These are phyloP conservation scores for Cryptotis parvus DNA, from an alignment of 2,113 vertebrate species.

Conservation along the genomic window DNA sequence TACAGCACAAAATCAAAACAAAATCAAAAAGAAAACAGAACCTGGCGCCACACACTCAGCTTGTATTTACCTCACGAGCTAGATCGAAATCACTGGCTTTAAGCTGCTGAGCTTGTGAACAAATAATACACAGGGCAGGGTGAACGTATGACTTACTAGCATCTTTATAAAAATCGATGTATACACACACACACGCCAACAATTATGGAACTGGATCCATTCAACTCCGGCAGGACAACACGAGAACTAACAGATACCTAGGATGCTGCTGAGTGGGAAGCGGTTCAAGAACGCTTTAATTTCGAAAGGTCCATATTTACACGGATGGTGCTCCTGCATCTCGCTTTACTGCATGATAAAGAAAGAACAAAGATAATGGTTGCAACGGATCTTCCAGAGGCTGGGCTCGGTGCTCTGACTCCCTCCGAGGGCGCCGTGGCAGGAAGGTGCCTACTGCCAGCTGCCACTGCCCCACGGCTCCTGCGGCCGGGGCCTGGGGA, in stretches of 20 bases:
- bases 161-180: slow-evolving; percentile 93
- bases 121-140: slow-evolving; percentile 92
- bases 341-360: slow-evolving; percentile 85
- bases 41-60: slow-evolving; percentile 86
- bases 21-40: slow-evolving; percentile 44
- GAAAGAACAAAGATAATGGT: slow-evolving; percentile 94
- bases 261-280: slow-evolving; percentile 84
- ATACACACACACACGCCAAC: slow-evolving; percentile 90
- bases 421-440: too few relatives aligned
- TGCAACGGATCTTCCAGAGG: slow-evolving; percentile 91
- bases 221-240: slow-evolving; percentile 87
- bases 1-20: slow-evolving; percentile 82
- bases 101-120: slow-evolving; percentile 82
- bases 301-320: slow-evolving; percentile 87
- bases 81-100: slow-evolving; percentile 64
- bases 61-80: slow-evolving; percentile 60
- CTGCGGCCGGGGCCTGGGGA: not conserved
- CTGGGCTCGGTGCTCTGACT: slow-evolving; percentile 40
- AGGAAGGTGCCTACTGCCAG: too few relatives aligned
- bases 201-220: slow-evolving; percentile 86
- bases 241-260: slow-evolving; percentile 86
- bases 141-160: slow-evolving; percentile 90
- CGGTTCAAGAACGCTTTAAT: slow-evolving; percentile 83
- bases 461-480: too few relatives aligned
- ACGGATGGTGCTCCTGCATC: slow-evolving; percentile 81